Percentiles rank a stretch among this genome's conserved stretches.
phyloP scores from a whole-genome alignment of 2,113 vertebrate genomes.

The Sylvietta virens region DNA sequence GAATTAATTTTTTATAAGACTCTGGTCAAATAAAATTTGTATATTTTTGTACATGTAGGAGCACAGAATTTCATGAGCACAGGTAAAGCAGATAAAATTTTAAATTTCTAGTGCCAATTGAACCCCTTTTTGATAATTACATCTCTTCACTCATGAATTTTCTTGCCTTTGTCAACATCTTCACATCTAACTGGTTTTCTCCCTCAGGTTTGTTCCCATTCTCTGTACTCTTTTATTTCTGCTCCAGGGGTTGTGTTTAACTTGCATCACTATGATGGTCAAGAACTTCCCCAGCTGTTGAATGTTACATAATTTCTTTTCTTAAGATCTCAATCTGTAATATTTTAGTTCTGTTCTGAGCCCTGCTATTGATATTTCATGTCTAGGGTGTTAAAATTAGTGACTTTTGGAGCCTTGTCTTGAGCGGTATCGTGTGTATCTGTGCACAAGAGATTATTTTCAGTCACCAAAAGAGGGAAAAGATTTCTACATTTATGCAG shows the following conservation, averaged over 20 bases:
- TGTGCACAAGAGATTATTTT: not conserved
- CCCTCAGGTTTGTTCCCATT: not conserved
- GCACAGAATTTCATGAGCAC: not conserved
- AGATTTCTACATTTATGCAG: not conserved
- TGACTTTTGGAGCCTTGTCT: not conserved
- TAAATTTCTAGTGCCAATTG: not conserved
- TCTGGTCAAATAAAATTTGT: not conserved
- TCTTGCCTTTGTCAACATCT: not conserved
- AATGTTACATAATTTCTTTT: not conserved
- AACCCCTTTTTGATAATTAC: not conserved
- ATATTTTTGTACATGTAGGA: not conserved
- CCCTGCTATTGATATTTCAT: not conserved
- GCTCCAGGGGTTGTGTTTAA: not conserved
- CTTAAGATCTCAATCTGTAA: not conserved
- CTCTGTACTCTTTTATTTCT: not conserved
- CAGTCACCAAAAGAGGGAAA: not conserved
- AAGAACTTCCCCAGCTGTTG: not conserved
- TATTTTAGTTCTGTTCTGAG: not conserved
- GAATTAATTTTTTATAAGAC: not conserved
- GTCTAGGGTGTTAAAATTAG: not conserved
- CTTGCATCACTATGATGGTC: not conserved
- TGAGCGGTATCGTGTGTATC: not conserved
- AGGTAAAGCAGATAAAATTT: not conserved
- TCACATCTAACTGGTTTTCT: not conserved
- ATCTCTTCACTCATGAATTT: not conserved